Percentiles rank a stretch among this genome's conserved stretches.
phyloP scores from a whole-genome alignment of 2,797 vertebrate genomes.

The Poecile montanus region DNA sequence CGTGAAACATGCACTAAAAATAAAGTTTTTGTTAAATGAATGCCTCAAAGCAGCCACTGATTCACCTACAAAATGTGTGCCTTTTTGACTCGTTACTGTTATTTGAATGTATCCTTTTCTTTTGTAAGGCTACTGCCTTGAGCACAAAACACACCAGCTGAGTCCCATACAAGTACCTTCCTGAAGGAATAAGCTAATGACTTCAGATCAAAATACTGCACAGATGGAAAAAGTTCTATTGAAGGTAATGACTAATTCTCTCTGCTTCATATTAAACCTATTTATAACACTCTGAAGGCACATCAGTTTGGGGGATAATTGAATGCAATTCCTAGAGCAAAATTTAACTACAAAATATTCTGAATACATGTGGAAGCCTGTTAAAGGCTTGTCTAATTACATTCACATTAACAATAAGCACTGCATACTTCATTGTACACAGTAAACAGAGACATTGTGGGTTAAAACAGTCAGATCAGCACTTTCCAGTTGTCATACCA shows the following conservation, averaged over 20 bases:
- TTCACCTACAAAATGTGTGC: constrained; percentile 7
- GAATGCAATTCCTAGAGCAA: not conserved
- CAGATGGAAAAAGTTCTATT: constrained; percentile 29
- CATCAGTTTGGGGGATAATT: not conserved
- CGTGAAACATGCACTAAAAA: not conserved
- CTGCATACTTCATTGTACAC: not conserved
- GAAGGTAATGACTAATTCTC: constrained; percentile 19
- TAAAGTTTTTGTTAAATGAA: not conserved
- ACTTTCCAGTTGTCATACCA: not conserved
- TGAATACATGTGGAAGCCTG: not conserved
- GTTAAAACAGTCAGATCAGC: not conserved
- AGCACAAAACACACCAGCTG: constrained; percentile 47
- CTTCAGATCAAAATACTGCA: constrained; percentile 52
- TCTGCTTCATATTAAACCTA: constrained; percentile 20
- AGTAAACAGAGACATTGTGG: not conserved
- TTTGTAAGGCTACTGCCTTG: constrained; percentile 33
- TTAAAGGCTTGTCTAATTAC: not conserved
- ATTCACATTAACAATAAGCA: not conserved
- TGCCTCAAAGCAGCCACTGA: not conserved
- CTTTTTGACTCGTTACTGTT: constrained; percentile 28
- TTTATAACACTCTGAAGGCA: constrained; percentile 22
- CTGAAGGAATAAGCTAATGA: constrained; percentile 8
- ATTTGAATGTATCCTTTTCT: not conserved
- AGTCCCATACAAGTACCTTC: constrained; percentile 45
- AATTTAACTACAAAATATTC: not conserved